phyloP scores from a whole-genome alignment of 2,797 vertebrate species.

The Antennarius maculatus region DNA sequence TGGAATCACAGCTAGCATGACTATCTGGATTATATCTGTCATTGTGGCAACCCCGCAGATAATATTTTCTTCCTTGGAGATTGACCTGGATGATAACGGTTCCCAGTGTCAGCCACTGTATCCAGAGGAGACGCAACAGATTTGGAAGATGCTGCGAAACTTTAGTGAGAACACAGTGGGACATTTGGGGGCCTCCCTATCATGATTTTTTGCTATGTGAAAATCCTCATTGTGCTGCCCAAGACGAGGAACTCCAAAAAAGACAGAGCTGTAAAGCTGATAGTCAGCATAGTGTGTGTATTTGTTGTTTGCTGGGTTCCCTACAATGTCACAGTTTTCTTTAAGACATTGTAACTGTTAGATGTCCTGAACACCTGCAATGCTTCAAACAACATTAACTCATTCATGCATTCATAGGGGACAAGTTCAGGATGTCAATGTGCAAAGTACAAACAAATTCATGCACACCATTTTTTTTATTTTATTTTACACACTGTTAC shows the following conservation, averaged over 20 bases:
- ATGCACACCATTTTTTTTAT: no score
- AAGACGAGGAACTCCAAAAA: constrained; percentile 87
- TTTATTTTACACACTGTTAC: no score
- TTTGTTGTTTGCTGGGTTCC: constrained; percentile 92
- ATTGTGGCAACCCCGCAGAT: constrained; percentile 79
- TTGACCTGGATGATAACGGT: constrained; percentile 33
- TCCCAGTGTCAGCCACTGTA: constrained; percentile 75
- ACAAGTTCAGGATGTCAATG: no score
- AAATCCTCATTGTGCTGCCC: constrained; percentile 85
- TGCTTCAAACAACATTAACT: constrained; percentile 53
- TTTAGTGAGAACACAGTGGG: constrained; percentile 86
- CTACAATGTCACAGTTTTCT: constrained; percentile 86
- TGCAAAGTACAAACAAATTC: no score
- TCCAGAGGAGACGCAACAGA: neutral
- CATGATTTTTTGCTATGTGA: constrained; percentile 88
- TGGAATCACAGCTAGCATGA: constrained; percentile 79
- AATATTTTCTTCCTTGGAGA: constrained; percentile 77
- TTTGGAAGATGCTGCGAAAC: constrained; percentile 85
- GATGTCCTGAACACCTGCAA: constrained; percentile 64
- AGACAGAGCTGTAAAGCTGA: constrained; percentile 85
- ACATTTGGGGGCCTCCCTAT: constrained; percentile 83
- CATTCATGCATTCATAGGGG: neutral
- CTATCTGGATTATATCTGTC: constrained; percentile 83
- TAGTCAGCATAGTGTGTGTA: constrained; percentile 86
- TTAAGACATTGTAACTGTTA: constrained; percentile 79